Base-by-base conservation (phyloP, 1,140 invertebrate genomes). In the Diplogasteroides magnus region DNA sequence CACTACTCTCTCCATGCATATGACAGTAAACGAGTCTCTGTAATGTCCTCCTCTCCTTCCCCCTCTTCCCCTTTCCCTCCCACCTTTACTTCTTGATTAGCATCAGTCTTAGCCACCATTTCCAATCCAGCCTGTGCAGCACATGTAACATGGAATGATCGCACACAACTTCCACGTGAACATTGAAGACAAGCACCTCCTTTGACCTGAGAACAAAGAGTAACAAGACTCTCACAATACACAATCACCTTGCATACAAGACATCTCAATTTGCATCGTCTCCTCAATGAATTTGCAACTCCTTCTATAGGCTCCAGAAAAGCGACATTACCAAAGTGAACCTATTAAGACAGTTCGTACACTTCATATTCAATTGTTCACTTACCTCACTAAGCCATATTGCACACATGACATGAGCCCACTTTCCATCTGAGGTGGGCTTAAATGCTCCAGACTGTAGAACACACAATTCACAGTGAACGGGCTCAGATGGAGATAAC, bases 361-460 rank as follows among this genome's bases (percentile, higher is more conserved):
- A 13, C 6, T 27, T 63, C 56, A 19, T 27, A 92, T 1, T 92
- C 94, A 81, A 97, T 98, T 1, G 94, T 93, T 85, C 98, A 98
- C 69, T 11, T 23, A 97, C 94, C 89, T 98, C 95, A 2, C 95
- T 96, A 80, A 98, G 97, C 94, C 95, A 98, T 2, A 98, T 85
- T 1, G 94, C 94, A 85, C 96, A 98, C 0, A 98, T 92, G 1
- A 98, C 94, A 85, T 98, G 96, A 26, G 94, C 94, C 95, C 96
- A 98, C 3, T 91, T 89, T 0, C 91, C 89, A 84, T 92, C 88
- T 84, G 97, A 93, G 0, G 95, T 98, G 85, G 97, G 94, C 85
- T 98, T 98, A 76, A 98, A 97, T 59, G 95, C 96, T 67, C 96
- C 96, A 64, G 94, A 94, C 79, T 92, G 91, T 83, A 98, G 97